Conservation (phyloP, 2,888 invertebrate genomes). For the Epirrhoe tristata region DNA sequence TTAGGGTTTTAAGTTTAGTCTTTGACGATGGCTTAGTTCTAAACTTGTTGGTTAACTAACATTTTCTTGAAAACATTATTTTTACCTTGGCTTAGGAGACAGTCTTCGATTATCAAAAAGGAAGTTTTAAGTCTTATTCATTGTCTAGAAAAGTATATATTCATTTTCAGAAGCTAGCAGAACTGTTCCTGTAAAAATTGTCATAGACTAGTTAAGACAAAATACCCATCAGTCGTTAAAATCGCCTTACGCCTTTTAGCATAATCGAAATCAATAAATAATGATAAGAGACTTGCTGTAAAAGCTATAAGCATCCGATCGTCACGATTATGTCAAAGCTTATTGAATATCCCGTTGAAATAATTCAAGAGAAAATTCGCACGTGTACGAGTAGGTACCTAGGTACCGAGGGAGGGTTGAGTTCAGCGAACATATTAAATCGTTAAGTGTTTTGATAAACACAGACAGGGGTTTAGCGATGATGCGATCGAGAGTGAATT, state of each 20-base stretch:
- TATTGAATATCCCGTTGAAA: constrained; percentile 36
- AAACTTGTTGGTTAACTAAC: too few relatives aligned
- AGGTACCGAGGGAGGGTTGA: constrained; percentile 57
- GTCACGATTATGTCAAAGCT: constrained; percentile 1
- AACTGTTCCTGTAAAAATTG: too few relatives aligned
- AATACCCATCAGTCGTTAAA: background rate
- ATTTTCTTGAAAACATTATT: too few relatives aligned
- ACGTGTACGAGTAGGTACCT: constrained; percentile 61
- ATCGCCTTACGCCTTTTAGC: background rate
- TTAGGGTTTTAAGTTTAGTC: too few relatives aligned
- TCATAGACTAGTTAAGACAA: background rate
- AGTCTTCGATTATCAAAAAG: too few relatives aligned
- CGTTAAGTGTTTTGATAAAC: constrained; percentile 85
- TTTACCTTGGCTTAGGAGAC: too few relatives aligned
- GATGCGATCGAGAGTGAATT: constrained; percentile 75
- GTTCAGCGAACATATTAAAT: constrained; percentile 82
- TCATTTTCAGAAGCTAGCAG: too few relatives aligned
- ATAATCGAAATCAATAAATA: background rate
- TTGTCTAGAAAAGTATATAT: too few relatives aligned
- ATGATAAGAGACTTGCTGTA: background rate
- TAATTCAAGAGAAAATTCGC: constrained; percentile 63
- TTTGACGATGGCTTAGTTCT: too few relatives aligned
- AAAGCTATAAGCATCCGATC: background rate
- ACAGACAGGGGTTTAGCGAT: constrained; percentile 77
- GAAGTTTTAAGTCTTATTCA: too few relatives aligned